Percentiles rank a stretch among this genome's conserved stretches.
Conservation (phyloP, 2,888 invertebrate species). For the Glyphotaelius pellucidus region DNA sequence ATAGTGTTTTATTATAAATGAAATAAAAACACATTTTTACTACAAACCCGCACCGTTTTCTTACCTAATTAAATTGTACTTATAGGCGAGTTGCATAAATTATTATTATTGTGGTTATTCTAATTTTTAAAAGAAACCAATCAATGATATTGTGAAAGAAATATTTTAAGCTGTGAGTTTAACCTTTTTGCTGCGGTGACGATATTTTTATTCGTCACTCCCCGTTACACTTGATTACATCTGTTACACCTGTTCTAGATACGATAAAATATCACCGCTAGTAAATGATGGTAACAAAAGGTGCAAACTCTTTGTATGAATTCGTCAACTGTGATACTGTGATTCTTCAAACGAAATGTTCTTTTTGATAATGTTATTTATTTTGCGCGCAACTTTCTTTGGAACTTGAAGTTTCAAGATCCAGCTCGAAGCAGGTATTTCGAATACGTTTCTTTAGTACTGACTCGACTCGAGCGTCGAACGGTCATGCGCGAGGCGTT, state of each 20-base stretch:
- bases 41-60: not conserved
- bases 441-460: constrained; percentile 38
- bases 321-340: not conserved
- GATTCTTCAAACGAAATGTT: not conserved
- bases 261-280: not conserved
- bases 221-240: constrained; percentile 51
- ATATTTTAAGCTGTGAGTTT: too few species aligned
- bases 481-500: constrained; percentile 23
- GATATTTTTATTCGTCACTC: constrained; percentile 45
- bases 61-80: constrained; percentile 14
- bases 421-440: constrained; percentile 32
- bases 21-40: not conserved
- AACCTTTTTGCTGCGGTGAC: not conserved
- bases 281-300: not conserved
- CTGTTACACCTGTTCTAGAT: constrained; percentile 48
- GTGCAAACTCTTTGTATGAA: not conserved
- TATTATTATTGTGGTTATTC: not conserved
- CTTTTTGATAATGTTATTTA: not conserved
- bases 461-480: constrained; percentile 28
- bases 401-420: not conserved
- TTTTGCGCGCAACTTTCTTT: constrained; percentile 9
- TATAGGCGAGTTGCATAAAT: not conserved
- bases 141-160: too few species aligned
- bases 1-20: not conserved
- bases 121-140: not conserved